These are phyloP conservation scores for Peromyscus attwateri DNA, from an alignment of 2,797 vertebrate genomes.

Conservation along the genomic window DNA sequence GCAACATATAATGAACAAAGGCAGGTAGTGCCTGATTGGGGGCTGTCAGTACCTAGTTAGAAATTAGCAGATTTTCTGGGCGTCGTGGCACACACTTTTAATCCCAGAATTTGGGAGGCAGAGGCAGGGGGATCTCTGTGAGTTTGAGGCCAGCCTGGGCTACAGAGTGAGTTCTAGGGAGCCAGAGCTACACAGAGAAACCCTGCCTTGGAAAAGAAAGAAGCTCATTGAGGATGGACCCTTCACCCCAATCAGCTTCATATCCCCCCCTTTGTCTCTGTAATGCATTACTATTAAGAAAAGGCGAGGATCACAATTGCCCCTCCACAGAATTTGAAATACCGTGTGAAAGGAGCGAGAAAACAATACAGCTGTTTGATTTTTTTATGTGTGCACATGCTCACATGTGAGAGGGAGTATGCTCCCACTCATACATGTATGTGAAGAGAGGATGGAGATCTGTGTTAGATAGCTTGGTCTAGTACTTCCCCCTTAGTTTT, in stretches of 20 bases:
- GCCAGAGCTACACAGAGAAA: not conserved
- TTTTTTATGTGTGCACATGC: not conserved
- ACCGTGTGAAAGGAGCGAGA: not conserved
- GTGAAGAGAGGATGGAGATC: not conserved
- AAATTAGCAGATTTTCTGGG: not conserved
- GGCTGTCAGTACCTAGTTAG: not conserved
- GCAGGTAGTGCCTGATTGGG: slow-evolving; percentile 7
- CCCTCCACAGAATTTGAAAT: not conserved
- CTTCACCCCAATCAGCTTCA: not conserved
- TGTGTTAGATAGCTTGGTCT: too few relatives aligned
- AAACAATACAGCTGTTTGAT: not conserved
- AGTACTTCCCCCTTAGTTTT: not conserved
- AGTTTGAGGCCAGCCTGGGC: not conserved
- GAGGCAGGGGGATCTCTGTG: not conserved
- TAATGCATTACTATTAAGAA: not conserved
- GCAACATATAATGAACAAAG: not conserved
- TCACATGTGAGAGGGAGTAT: not conserved
- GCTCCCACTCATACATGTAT: not conserved
- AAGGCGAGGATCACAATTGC: not conserved
- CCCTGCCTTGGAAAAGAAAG: not conserved
- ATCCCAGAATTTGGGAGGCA: not conserved
- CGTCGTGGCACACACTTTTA: not conserved
- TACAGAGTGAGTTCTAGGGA: not conserved
- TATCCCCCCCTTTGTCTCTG: not conserved
- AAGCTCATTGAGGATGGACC: not conserved